phyloP scores from a whole-genome alignment of 2,888 invertebrate species.

The Alcis repandata region DNA sequence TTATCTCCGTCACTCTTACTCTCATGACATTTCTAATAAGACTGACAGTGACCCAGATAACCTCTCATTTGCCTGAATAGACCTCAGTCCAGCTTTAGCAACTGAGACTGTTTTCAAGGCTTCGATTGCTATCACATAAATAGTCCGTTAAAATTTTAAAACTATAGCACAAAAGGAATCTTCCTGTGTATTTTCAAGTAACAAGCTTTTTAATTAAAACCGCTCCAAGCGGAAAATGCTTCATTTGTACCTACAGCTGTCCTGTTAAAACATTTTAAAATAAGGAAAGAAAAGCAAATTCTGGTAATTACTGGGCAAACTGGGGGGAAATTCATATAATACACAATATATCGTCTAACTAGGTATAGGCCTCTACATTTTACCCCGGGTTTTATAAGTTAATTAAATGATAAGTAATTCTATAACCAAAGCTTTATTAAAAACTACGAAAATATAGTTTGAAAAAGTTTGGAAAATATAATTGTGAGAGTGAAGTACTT shows the following conservation, averaged over 20 bases:
- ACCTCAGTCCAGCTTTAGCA: neutral
- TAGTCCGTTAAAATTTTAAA: conserved; percentile 5
- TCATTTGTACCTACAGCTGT: conserved; percentile 20
- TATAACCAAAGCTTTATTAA: too few species aligned
- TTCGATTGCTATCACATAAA: neutral
- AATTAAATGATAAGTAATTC: too few species aligned
- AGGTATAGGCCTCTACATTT: neutral
- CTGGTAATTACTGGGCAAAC: conserved; percentile 20
- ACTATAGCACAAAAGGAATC: conserved; percentile 8
- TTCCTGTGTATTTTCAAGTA: conserved; percentile 3
- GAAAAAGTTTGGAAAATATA: too few species aligned
- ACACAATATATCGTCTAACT: neutral
- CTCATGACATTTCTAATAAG: too few species aligned
- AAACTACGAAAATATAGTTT: too few species aligned
- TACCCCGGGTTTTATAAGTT: too few species aligned
- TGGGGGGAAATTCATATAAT: neutral
- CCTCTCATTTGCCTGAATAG: too few species aligned
- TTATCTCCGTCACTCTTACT: too few species aligned
- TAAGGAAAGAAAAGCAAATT: conserved; percentile 16
- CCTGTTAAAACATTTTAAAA: conserved; percentile 30
- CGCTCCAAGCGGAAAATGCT: conserved; percentile 12
- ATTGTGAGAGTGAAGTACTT: too few species aligned
- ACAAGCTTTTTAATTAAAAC: conserved; percentile 34
- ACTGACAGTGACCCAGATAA: too few species aligned
- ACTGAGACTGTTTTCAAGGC: neutral